Percentiles rank a stretch among this genome's conserved stretches.
These are phyloP conservation scores for Cepaea hortensis DNA, from an alignment of 2,888 invertebrate species.

Conservation along the genomic window DNA sequence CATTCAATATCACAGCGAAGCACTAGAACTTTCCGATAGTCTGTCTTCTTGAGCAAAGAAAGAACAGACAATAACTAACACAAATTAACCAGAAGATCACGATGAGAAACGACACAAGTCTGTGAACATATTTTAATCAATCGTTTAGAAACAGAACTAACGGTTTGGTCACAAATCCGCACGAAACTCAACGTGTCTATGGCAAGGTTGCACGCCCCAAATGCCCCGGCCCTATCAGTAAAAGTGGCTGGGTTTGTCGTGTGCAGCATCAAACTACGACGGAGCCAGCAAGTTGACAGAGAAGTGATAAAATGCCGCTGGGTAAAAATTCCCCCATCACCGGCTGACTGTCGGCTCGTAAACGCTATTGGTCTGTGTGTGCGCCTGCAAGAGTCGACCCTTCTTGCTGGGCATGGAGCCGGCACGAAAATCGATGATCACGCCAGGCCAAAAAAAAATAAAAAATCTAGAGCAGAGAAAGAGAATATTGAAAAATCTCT, in stretches of 20 bases:
- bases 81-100: neutral
- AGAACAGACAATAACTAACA: too few relatives aligned
- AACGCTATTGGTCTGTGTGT: neutral
- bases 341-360: constrained; percentile 36
- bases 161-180: neutral
- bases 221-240: constrained; percentile 2
- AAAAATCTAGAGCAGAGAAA: neutral
- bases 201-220: neutral
- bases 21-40: too few relatives aligned
- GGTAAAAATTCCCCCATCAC: constrained; percentile 36
- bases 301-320: constrained; percentile 25
- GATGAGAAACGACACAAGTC: neutral
- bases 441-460: neutral
- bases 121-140: neutral
- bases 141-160: neutral
- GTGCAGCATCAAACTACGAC: constrained; percentile 20
- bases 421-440: constrained; percentile 13
- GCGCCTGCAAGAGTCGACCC: constrained; percentile 15
- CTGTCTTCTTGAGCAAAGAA: too few relatives aligned
- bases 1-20: too few relatives aligned
- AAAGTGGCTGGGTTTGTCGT: neutral
- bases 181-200: neutral
- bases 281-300: constrained; percentile 26
- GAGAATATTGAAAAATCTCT: constrained; percentile 20
- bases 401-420: constrained; percentile 8